Conservation (phyloP, 2,113 vertebrate genomes). For the Platycercus adscitus region DNA sequence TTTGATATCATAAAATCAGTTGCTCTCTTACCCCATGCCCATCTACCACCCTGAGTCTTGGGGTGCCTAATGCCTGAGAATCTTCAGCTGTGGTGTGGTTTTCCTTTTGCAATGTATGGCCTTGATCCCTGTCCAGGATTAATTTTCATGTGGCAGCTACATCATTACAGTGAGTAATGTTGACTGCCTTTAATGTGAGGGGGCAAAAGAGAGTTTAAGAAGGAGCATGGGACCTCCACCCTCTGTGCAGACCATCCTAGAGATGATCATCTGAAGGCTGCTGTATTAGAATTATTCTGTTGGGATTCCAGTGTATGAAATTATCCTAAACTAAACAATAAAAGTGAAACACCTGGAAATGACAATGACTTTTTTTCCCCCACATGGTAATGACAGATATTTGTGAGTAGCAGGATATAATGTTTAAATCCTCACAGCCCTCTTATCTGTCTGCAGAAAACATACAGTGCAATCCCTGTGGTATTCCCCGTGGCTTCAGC, state of each 20-base stretch:
- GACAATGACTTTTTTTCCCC: not conserved
- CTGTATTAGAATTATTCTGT: not conserved
- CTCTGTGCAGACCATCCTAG: not conserved
- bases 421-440: not conserved
- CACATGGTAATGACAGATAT: not conserved
- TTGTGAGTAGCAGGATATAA: not conserved
- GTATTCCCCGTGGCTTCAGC: not conserved
- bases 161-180: not conserved
- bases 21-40: accelerated
- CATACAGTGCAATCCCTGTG: not conserved
- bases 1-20: not conserved
- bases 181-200: not conserved
- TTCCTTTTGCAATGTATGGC: not conserved
- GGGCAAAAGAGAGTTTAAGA: not conserved
- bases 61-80: accelerated
- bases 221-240: not conserved
- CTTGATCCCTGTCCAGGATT: not conserved
- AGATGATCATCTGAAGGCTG: not conserved
- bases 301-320: not conserved
- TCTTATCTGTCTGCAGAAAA: constrained; percentile 17
- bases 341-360: not conserved
- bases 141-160: not conserved
- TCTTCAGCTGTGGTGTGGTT: not conserved
- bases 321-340: not conserved
- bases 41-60: accelerated